A percentile compares a stretch with the other conserved stretches of the same genome.
Conservation (phyloP, 2,797 vertebrate genomes). For the Sebastolobus alascanus region DNA sequence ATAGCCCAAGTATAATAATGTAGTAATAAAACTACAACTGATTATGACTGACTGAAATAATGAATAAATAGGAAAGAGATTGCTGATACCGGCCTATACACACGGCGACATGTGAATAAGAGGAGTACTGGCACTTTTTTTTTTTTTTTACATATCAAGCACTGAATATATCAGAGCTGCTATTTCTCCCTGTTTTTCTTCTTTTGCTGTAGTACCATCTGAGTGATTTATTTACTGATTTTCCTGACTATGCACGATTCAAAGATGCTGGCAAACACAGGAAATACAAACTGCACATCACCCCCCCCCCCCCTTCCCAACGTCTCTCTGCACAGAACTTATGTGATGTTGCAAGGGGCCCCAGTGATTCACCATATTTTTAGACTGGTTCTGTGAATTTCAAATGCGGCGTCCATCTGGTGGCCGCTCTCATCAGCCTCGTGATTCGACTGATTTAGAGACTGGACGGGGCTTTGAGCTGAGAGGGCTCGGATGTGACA, state of each 20-base stretch:
- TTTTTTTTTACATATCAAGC: too few species aligned
- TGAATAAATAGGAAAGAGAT: too few species aligned
- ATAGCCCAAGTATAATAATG: neutral
- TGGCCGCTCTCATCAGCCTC: constrained; percentile 6
- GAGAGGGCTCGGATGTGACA: neutral
- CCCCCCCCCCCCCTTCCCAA: too few species aligned
- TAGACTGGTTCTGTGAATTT: constrained; percentile 32
- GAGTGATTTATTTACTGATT: constrained; percentile 4
- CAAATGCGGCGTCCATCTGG: constrained; percentile 43
- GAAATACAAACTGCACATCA: neutral
- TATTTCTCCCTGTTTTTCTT: neutral
- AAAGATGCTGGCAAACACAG: constrained; percentile 7
- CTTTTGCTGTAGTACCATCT: neutral
- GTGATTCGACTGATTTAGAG: neutral
- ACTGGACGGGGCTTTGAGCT: constrained; percentile 15
- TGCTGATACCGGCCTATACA: too few species aligned
- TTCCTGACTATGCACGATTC: neutral
- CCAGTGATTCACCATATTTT: constrained; percentile 29
- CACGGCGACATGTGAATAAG: too few species aligned
- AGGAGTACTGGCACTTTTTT: too few species aligned
- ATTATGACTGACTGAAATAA: too few species aligned
- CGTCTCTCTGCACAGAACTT: neutral
- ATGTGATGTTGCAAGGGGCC: neutral
- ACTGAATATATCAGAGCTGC: neutral
- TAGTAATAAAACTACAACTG: too few species aligned